A percentile compares a stretch with the other conserved stretches of the same genome.
Conservation (phyloP, 1,140 invertebrate genomes). For the Dermatophagoides farinae region DNA sequence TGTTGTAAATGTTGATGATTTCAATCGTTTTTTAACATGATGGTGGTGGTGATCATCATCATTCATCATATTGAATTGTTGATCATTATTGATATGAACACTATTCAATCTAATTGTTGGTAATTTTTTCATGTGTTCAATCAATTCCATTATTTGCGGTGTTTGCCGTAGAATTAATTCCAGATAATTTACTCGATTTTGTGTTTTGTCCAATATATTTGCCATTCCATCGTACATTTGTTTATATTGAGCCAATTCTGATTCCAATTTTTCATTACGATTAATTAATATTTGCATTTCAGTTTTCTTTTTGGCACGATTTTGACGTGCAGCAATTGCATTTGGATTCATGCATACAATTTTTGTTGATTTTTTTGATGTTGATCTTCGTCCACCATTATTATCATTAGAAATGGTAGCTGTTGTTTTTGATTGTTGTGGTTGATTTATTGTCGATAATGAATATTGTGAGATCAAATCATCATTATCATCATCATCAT, state of each 20-base stretch:
- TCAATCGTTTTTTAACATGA: too few relatives aligned
- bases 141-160: neutral
- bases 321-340: conserved; percentile 10
- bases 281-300: neutral
- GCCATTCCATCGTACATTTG: neutral
- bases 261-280: neutral
- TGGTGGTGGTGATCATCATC: neutral
- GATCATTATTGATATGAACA: too few relatives aligned
- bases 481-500: too few relatives aligned
- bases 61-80: neutral
- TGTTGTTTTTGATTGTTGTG: too few relatives aligned
- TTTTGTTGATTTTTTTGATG: neutral
- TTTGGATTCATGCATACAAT: conserved; percentile 5
- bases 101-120: neutral
- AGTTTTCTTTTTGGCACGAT: conserved; percentile 7
- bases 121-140: neutral
- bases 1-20: too few relatives aligned
- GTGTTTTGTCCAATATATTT: neutral
- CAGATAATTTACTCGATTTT: neutral
- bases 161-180: neutral
- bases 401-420: too few relatives aligned
- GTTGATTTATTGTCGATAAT: too few relatives aligned
- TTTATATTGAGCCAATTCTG: neutral
- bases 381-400: too few relatives aligned
- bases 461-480: too few relatives aligned